Evolutionary conservation across 2,113 vertebrate genomes (phyloP).

Genomic region (Pachypanchax playfairii): DNA sequence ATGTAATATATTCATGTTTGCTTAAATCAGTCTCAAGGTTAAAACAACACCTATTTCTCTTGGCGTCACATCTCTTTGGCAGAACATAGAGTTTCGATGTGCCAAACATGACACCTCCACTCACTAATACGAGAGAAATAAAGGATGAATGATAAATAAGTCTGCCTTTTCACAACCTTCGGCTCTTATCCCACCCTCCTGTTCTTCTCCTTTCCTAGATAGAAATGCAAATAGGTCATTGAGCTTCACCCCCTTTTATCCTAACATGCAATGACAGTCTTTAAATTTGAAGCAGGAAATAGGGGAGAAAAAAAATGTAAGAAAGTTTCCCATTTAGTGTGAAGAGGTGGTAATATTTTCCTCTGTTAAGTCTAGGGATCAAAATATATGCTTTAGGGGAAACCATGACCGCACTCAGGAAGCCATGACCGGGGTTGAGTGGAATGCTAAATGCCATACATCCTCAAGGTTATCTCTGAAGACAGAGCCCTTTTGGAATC

Average conservation of each 20-base stretch:
- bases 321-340: constrained; percentile 68
- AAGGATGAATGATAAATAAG: constrained; percentile 75
- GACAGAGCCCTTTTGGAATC: constrained; percentile 76
- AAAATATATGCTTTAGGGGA: constrained; percentile 74
- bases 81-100: constrained; percentile 66
- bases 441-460: constrained; percentile 79
- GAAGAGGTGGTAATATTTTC: constrained; percentile 74
- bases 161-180: constrained; percentile 57
- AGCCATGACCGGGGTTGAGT: constrained; percentile 71
- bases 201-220: constrained; percentile 53
- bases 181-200: constrained; percentile 35
- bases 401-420: constrained; percentile 71
- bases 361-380: constrained; percentile 61
- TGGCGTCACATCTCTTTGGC: constrained; percentile 74
- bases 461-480: constrained; percentile 82
- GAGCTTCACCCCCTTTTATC: constrained; percentile 69
- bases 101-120: constrained; percentile 73
- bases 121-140: constrained; percentile 70
- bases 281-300: constrained; percentile 62
- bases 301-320: constrained; percentile 45
- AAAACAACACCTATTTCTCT: constrained; percentile 79
- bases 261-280: constrained; percentile 76
- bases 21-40: constrained; percentile 81
- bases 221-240: constrained; percentile 78
- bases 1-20: constrained; percentile 79